Base-by-base conservation (phyloP, 2,888 invertebrate genomes). In the Cryptus armator region DNA sequence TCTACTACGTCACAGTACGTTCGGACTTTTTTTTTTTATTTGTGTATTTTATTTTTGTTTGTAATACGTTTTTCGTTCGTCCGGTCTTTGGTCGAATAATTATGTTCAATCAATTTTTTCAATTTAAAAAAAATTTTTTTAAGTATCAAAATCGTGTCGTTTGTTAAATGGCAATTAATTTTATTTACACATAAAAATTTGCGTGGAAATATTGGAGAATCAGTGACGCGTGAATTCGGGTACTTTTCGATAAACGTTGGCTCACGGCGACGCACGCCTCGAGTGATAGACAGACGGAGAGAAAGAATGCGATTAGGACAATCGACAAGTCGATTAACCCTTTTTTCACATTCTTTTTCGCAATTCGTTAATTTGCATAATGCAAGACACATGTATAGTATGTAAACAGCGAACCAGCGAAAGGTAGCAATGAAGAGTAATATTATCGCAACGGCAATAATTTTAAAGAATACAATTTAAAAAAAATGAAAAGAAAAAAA, bases 181-280 rank as follows among this genome's bases (percentile, higher is more conserved):
- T 37, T 68, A 70, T 64, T 72, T 46, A 19, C 29, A 46, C 68
- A 46, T 43, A 44, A 64, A 62, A 53, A 53, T 66, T 64, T 44
- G 16, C 37, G 43, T 53, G 81, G 46, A 71, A 53, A 72, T 14
- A 24, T 53, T 53, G 44, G 78, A 85, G 81, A 79, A 53, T 71
- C 53, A 78, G 85, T 85, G 85, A 85, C 82, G 81, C 85, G 81
- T 66, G 43, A n/a, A 71, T 71, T 84, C 48, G 81, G 81, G 78
- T 81, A 81, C 78, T 74, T 62, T 77, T 78, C 24, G 19, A 19
- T 32, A 6, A 70, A 77, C 89, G 89, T 92, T 88, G 90, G 88
- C 92, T 92, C 91, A 89, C 91, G 90, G 86, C 92, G 90, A 89
- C 88, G 92, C 90, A 92, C 92, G 85, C 66, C 85, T 75, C 71